Evolutionary conservation across 2,797 vertebrate genomes (phyloP).

Genomic region (Periparus ater): DNA sequence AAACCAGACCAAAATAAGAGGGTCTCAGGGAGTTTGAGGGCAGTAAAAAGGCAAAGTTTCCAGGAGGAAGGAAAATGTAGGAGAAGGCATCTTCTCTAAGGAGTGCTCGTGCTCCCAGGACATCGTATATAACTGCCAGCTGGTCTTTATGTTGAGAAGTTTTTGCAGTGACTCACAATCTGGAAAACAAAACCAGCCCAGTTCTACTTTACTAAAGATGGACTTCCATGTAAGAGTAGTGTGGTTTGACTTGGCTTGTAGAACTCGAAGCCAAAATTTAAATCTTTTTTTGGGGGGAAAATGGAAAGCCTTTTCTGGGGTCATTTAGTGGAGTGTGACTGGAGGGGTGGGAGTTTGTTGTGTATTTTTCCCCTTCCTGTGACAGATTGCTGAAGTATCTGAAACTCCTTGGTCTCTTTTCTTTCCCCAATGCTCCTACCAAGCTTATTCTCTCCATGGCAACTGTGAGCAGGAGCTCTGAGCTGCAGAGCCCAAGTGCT

Average conservation of each 20-base stretch:
- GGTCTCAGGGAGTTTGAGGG: neutral
- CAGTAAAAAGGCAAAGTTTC: neutral
- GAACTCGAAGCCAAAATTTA: neutral
- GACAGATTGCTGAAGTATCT: neutral
- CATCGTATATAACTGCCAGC: neutral
- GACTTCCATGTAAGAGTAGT: neutral
- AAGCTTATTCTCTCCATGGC: neutral
- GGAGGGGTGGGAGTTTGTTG: neutral
- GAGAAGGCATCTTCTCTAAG: neutral
- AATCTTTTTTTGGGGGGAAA: neutral
- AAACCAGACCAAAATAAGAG: neutral
- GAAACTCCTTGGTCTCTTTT: neutral
- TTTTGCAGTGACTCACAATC: slow-evolving; percentile 13
- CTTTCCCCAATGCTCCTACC: neutral
- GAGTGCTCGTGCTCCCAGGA: neutral
- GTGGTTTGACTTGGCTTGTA: neutral
- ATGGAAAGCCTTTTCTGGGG: neutral
- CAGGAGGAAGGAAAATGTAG: neutral
- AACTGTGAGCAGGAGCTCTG: neutral
- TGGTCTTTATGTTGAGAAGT: neutral
- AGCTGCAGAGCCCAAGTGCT: neutral
- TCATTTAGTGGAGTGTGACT: neutral
- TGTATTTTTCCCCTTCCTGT: rapidly evolving
- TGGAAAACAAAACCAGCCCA: neutral
- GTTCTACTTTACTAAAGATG: neutral